A percentile compares a stretch with the other conserved stretches of the same genome.
phyloP scores from a whole-genome alignment of 2,113 vertebrate genomes.

The Spilogale gracilis region DNA sequence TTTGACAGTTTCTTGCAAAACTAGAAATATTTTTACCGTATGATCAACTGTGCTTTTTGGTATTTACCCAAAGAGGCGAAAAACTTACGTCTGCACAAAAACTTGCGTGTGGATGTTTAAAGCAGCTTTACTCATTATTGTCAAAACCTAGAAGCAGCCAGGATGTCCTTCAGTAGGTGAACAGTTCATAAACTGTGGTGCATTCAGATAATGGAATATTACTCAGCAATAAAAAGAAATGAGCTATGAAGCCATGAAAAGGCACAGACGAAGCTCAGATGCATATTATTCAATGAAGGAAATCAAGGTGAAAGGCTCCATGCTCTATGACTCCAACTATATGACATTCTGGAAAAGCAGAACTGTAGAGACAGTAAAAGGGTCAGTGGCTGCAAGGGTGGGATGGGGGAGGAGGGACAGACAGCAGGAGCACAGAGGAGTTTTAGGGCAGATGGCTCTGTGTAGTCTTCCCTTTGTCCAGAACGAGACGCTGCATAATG shows the following conservation, averaged over 20 bases:
- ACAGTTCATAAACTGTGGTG: background rate
- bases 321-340: background rate
- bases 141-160: background rate
- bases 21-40: background rate
- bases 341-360: background rate
- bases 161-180: background rate
- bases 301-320: background rate
- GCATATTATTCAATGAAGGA: background rate
- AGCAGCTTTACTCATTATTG: background rate
- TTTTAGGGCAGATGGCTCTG: background rate
- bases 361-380: background rate
- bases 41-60: background rate
- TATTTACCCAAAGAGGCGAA: background rate
- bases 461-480: background rate
- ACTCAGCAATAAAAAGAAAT: background rate
- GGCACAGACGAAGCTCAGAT: background rate
- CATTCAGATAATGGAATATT: background rate
- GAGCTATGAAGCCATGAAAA: background rate
- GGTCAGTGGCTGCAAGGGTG: background rate
- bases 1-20: background rate
- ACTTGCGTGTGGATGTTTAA: background rate
- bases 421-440: background rate
- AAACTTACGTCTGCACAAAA: background rate
- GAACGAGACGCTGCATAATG: background rate
- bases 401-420: background rate